Conservation (phyloP, 2,797 vertebrate genomes). For the Malacoctenus gilli region DNA sequence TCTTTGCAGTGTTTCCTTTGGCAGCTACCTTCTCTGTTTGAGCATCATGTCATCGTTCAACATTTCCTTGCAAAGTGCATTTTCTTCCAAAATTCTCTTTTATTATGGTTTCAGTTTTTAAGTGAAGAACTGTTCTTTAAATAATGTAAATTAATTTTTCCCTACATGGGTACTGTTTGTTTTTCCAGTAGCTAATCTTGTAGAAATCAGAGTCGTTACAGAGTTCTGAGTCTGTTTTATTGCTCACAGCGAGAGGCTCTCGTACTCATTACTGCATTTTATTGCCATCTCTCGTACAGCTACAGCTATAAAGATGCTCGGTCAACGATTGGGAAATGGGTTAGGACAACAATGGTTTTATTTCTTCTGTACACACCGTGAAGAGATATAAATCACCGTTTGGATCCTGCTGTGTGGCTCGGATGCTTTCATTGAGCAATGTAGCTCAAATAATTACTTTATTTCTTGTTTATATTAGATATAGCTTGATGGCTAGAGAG, state of each 20-base stretch:
- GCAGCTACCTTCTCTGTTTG: background rate
- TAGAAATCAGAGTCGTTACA: conserved; percentile 1
- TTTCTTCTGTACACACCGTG: background rate
- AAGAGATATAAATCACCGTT: background rate
- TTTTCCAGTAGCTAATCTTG: conserved; percentile 28
- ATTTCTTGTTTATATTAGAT: background rate
- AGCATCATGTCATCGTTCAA: background rate
- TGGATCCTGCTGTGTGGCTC: no score
- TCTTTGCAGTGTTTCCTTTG: conserved; percentile 1
- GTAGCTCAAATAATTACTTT: background rate
- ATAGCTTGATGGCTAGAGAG: background rate
- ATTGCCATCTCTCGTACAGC: background rate
- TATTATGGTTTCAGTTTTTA: conserved; percentile 5
- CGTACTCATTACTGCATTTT: conserved; percentile 15
- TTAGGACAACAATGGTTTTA: conserved; percentile 4
- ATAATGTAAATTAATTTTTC: conserved; percentile 12
- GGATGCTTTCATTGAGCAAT: background rate
- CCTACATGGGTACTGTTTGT: conserved; percentile 16
- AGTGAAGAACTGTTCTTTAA: background rate
- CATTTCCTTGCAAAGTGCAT: background rate
- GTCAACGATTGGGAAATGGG: background rate
- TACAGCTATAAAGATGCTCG: background rate
- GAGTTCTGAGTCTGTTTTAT: conserved; percentile 2
- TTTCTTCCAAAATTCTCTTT: background rate
- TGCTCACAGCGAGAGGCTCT: conserved; percentile 16